phyloP scores from a whole-genome alignment of 2,113 vertebrate genomes.

The Laticauda colubrina region DNA sequence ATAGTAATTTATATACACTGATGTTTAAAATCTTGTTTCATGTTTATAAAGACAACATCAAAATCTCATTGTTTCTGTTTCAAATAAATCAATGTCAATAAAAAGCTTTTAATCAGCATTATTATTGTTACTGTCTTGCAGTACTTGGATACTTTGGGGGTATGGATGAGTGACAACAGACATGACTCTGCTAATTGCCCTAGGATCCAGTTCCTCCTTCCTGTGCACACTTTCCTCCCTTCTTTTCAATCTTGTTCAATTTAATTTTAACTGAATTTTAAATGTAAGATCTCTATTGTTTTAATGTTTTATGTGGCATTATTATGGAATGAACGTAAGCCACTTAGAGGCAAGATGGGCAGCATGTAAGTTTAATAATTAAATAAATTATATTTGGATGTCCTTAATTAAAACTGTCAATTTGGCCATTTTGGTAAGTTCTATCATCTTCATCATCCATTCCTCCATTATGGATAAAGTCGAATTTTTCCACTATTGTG shows the following conservation, averaged over 20 bases:
- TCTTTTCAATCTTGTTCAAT: background rate
- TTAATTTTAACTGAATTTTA: background rate
- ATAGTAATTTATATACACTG: background rate
- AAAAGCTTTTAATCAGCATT: background rate
- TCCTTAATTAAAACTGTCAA: background rate
- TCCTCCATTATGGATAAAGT: background rate
- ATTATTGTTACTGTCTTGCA: background rate
- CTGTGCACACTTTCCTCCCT: background rate
- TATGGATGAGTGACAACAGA: background rate
- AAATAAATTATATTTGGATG: background rate
- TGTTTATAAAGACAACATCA: background rate
- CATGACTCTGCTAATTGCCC: background rate
- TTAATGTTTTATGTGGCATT: background rate
- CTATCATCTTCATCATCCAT: background rate
- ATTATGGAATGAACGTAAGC: background rate
- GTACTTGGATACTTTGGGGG: background rate
- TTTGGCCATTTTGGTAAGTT: background rate
- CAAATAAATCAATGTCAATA: background rate
- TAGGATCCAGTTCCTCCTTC: background rate
- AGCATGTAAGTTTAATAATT: background rate
- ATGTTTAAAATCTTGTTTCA: background rate
- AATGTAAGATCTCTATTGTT: background rate
- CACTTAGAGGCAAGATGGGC: background rate
- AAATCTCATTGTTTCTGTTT: background rate
- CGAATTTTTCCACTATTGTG: background rate